Evolutionary conservation across 2,888 invertebrate species (phyloP), one percentile per base, ranked within the genome.

Genomic region (Acronicta alni): DNA sequence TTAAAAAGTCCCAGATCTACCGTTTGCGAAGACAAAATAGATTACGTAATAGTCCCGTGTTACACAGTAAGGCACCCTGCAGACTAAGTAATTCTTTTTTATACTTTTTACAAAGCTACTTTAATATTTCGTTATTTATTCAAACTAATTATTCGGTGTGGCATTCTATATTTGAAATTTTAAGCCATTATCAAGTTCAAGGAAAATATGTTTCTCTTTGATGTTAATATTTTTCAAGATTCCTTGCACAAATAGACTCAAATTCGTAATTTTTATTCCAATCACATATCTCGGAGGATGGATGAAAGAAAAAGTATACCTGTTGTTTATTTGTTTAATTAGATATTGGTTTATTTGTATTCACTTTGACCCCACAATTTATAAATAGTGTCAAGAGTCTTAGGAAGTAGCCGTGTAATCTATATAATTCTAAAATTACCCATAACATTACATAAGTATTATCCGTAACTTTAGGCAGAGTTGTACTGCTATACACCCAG

Each of bases 1-100:
- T 80, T 82, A 75, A 79, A 77, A 80, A 77, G 67, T 76, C 77
- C 64, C 72, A 64, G 71, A 71, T 67, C 69, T 56, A 62, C 64
- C 72, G 59, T 77, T 75, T 69, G 73, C 61, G 59, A 75, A 72
- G 65, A 72, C 72, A 72, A 84, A 86, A 79, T 79, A 82, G 77
- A 83, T 85, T 82, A 82, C 70, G 60, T 72, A 57, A 66, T 57
- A 56, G 68, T 49, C 57, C 57, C 47, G 46, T 67, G 58, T 67
- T 59, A 69, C 57, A 61, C 56, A 47, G 59, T 66, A 57, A 60
- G 43, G 58, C 43, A 15, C 57, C 42, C 51, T 61, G 64, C 57
- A 67, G 56, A 72, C 69, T 37, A 47, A 55, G 18, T 37, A 55
- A 57, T 43, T 57, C 41, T 53, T 48, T 37, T 30, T 57, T 43